phyloP scores from a whole-genome alignment of 2,888 invertebrate genomes.

The Fabriciana adippe region DNA sequence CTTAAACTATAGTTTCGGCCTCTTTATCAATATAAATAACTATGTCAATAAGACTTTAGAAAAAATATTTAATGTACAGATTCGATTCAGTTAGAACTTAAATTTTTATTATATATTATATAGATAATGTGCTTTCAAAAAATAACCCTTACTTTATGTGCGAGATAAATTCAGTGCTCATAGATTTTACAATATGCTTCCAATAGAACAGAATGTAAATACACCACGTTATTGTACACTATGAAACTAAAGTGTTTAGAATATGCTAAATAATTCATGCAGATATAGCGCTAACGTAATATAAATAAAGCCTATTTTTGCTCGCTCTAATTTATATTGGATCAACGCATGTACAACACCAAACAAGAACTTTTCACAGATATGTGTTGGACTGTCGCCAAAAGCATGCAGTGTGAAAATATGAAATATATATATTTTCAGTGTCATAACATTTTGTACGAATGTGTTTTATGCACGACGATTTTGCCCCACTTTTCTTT shows the following conservation, averaged over 20 bases:
- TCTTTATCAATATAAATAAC: too few species aligned
- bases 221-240: constrained; percentile 38
- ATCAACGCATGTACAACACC: neutral
- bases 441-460: constrained; percentile 39
- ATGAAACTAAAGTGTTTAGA: constrained; percentile 27
- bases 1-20: too few species aligned
- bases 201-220: constrained; percentile 40
- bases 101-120: too few species aligned
- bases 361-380: constrained; percentile 43
- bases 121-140: neutral
- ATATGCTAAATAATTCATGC: constrained; percentile 1
- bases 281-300: constrained; percentile 11
- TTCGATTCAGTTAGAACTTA: too few species aligned
- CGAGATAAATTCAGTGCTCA: constrained; percentile 34
- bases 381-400: constrained; percentile 45
- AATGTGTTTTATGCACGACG: constrained; percentile 39
- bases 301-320: constrained; percentile 15
- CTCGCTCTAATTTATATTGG: neutral
- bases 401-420: constrained; percentile 40
- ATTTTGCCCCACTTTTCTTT: constrained; percentile 35
- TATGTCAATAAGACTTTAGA: too few species aligned
- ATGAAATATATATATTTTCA: constrained; percentile 46
- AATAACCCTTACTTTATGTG: constrained; percentile 8
- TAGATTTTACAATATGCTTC: constrained; percentile 37
- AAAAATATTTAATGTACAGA: too few species aligned